These are phyloP conservation scores for Poeciliopsis turrubarensis DNA, from an alignment of 2,113 vertebrate genomes.

Conservation along the genomic window DNA sequence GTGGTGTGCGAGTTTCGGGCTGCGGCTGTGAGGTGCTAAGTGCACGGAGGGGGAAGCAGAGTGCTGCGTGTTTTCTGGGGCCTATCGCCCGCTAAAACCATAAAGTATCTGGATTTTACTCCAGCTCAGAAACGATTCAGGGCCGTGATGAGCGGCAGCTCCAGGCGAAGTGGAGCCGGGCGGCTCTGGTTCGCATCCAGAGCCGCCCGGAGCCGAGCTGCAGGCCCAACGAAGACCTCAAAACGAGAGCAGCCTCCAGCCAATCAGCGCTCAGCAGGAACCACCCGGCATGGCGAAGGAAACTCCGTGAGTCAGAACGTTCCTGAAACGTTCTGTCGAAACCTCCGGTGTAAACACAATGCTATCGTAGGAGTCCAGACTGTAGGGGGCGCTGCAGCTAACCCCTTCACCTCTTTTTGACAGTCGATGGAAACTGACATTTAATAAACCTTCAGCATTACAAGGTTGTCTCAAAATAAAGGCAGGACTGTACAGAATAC, in stretches of 20 bases:
- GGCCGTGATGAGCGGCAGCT: conserved; percentile 48
- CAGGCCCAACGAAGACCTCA: conserved; percentile 27
- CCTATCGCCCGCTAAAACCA: conserved; percentile 36
- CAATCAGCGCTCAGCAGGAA: conserved; percentile 15
- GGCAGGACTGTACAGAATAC: no score
- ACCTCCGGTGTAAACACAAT: no score
- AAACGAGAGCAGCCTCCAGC: conserved; percentile 2
- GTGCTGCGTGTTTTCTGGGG: conserved; percentile 2
- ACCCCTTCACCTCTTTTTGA: no score
- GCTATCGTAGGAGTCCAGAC: no score
- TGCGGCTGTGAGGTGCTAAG: conserved; percentile 44
- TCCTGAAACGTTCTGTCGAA: no score
- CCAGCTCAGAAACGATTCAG: not conserved
- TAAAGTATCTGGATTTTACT: conserved; percentile 38
- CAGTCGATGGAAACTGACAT: no score
- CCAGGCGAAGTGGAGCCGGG: not conserved
- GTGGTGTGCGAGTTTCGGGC: conserved; percentile 48
- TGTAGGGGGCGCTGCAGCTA: no score
- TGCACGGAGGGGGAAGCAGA: conserved; percentile 14
- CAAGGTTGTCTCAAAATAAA: no score
- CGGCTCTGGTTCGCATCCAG: no score
- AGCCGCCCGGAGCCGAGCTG: conserved; percentile 16
- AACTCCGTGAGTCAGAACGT: no score
- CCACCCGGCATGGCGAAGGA: not conserved
- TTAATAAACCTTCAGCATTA: no score